These are phyloP conservation scores for Eupsittula cactorum DNA, from an alignment of 2,113 vertebrate species.

Conservation along the genomic window DNA sequence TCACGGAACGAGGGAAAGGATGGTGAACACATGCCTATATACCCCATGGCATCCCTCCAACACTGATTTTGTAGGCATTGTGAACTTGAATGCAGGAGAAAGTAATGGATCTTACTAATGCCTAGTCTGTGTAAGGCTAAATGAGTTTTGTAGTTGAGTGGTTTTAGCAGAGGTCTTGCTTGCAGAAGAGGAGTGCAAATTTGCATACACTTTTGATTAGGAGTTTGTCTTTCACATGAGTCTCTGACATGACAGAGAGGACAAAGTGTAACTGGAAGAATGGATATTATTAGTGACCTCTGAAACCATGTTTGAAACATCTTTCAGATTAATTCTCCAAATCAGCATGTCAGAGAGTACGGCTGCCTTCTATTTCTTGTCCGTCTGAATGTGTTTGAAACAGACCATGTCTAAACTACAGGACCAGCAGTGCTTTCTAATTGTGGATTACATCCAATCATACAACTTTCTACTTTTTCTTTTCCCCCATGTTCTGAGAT, in stretches of 20 bases:
- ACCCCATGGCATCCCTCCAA: background rate
- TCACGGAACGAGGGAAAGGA: background rate
- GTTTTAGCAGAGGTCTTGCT: slow-evolving; percentile 16
- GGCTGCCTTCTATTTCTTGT: background rate
- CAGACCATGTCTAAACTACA: background rate
- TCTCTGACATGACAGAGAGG: background rate
- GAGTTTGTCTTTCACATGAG: background rate
- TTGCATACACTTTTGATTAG: background rate
- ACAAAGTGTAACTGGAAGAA: background rate
- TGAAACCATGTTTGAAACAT: background rate
- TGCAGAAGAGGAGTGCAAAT: background rate
- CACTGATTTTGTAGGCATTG: background rate
- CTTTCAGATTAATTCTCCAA: background rate
- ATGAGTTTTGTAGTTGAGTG: background rate
- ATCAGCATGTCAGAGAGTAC: background rate
- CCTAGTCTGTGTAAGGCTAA: background rate
- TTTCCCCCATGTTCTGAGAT: background rate
- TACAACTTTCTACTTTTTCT: background rate
- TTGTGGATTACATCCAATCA: background rate
- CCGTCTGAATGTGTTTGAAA: background rate
- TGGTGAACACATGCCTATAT: background rate
- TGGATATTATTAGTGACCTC: background rate
- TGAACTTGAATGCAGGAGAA: background rate
- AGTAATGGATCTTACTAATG: background rate
- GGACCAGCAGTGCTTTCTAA: background rate